Percentiles rank a stretch among this genome's conserved stretches.
Conservation (phyloP, 2,113 vertebrate species). For the Hoplias malabaricus region DNA sequence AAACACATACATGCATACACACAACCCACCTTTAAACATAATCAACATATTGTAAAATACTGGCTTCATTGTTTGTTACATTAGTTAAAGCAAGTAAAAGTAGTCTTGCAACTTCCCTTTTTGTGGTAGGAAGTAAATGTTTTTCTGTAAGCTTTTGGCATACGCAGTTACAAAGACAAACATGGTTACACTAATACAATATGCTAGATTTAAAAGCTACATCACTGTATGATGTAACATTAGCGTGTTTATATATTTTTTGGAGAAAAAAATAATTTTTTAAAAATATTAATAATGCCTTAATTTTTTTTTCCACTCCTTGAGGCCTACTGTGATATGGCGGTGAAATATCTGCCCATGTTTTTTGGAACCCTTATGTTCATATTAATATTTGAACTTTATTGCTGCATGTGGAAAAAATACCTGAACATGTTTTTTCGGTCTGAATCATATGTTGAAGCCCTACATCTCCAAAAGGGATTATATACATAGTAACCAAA, state of each 20-base stretch:
- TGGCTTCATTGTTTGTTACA: constrained; percentile 19
- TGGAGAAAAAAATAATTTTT: neutral
- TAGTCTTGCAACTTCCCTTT: constrained; percentile 50
- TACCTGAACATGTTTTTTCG: neutral
- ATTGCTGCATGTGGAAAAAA: neutral
- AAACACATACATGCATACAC: neutral
- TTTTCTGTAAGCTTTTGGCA: constrained; percentile 43
- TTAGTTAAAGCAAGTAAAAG: constrained; percentile 36
- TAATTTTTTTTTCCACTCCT: neutral
- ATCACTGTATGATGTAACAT: constrained; percentile 7
- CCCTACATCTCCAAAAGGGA: neutral
- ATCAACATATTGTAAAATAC: neutral
- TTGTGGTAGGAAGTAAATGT: constrained; percentile 53
- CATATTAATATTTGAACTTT: constrained; percentile 10
- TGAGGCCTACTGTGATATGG: neutral
- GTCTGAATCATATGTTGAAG: neutral
- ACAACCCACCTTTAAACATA: constrained; percentile 2
- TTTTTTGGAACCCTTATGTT: neutral
- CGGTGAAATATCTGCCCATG: neutral
- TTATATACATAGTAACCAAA: neutral
- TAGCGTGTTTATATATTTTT: too few relatives aligned
- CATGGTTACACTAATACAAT: neutral
- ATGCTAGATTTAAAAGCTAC: constrained; percentile 6
- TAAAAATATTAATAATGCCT: too few relatives aligned
- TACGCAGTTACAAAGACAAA: constrained; percentile 34